Conservation (phyloP, 2,797 vertebrate species). For the Phyllotis vaccarum region DNA sequence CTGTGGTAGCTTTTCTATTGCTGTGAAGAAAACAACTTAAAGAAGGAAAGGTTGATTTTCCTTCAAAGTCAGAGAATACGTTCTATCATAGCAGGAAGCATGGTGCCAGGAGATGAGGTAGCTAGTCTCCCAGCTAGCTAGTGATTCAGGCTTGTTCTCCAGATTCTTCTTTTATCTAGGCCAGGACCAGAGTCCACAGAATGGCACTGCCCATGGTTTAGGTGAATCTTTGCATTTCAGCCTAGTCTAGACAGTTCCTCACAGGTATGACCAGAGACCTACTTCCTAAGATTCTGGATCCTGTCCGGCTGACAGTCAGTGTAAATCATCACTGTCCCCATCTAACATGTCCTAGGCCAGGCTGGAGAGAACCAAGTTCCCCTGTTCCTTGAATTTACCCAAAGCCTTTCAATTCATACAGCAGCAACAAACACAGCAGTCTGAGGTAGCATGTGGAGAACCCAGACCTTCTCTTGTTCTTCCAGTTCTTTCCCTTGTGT, state of each 20-base stretch:
- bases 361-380: conserved; percentile 72
- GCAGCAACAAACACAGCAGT: neutral
- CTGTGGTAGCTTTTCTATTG: neutral
- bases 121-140: neutral
- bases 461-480: neutral
- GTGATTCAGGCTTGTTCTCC: fast-evolving
- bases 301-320: neutral
- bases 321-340: neutral
- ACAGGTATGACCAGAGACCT: neutral
- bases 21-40: neutral
- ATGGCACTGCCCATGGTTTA: too few species aligned
- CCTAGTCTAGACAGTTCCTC: neutral
- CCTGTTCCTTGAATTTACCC: conserved; percentile 72
- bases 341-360: conserved; percentile 58
- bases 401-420: neutral
- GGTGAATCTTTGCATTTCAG: too few species aligned
- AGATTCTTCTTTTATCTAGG: neutral
- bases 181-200: neutral
- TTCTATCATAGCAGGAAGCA: neutral
- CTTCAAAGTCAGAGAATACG: neutral
- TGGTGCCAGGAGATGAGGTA: neutral
- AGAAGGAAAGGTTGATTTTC: neutral
- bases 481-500: neutral
- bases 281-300: neutral
- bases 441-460: neutral